Base-by-base conservation (phyloP, 2,113 vertebrate species). In the Semnornis frantzii region DNA sequence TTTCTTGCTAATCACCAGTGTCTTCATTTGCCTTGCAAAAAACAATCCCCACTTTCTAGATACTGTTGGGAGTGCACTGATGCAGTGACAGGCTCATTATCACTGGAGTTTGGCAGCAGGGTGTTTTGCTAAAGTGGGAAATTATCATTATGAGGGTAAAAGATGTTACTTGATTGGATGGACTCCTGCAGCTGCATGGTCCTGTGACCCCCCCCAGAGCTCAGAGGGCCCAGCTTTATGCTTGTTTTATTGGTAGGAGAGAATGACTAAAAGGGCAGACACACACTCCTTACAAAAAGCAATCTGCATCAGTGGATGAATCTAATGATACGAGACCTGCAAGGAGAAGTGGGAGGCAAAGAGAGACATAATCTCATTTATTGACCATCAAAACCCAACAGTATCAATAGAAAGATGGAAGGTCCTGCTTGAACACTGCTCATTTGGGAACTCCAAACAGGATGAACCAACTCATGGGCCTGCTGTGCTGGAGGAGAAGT, bases 1-100 rank as follows among this genome's bases (percentile, higher is more conserved):
- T 82, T 97, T 93, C 95, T 96, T 91, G 83, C 83, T 95, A 95
- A 97, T 95, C 88, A 97, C 15, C 86, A 95, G 78, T 84, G 84
- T 90, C 95, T 97, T 93, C 92, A 96, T 97, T 94, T 97, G 94
- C 92, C 79, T 95, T 93, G 90, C 90, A 95, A 95, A 97, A 95
- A 96, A 93, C 70, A 91, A 76, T 73, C 93, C 85, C 90, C 77
- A 73, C 89, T 95, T 95, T 95, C 83, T 92, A 37, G 68, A 85
- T 95, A 54, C 77, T 90, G 88, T 88, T 50, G 28, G 85, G 89
- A 93, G 88, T 12, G 59, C 89, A 64, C 50, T 94, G 95, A 94
- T 81, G 85, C 94, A 76, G 85, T 86, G 96, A 94, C 95, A 93
- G 90, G 78, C 90, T 96, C 93, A 95, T 97, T 95, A 96, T 80